A percentile compares a stretch with the other conserved stretches of the same genome.
phyloP scores from a whole-genome alignment of 2,797 vertebrate species.

The Nyctibius grandis region DNA sequence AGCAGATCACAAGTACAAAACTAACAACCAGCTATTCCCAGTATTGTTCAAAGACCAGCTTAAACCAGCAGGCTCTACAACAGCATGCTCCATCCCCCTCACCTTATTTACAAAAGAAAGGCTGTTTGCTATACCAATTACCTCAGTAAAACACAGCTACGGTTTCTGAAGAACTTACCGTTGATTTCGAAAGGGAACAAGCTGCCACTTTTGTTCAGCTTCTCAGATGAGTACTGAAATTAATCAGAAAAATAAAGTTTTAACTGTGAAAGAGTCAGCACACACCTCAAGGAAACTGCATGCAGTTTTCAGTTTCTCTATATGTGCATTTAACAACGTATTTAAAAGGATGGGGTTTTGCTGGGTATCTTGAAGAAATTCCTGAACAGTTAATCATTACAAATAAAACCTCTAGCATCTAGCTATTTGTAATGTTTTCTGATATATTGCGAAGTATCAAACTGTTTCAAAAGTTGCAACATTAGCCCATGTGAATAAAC shows the following conservation, averaged over 20 bases:
- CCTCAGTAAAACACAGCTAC: conserved; percentile 33
- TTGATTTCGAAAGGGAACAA: conserved; percentile 73
- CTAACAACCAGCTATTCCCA: conserved; percentile 65
- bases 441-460: neutral
- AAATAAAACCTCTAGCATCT: neutral
- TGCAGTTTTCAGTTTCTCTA: neutral
- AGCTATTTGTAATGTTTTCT: neutral
- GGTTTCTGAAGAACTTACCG: conserved; percentile 70
- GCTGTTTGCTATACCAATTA: conserved; percentile 61
- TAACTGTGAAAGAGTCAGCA: conserved; percentile 29
- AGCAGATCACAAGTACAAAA: conserved; percentile 69
- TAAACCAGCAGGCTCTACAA: conserved; percentile 64
- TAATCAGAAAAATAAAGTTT: conserved; percentile 57
- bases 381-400: neutral
- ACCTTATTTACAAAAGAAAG: conserved; percentile 73
- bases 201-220: conserved; percentile 69
- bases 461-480: neutral
- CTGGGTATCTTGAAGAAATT: neutral
- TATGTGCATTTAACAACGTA: neutral
- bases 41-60: conserved; percentile 65
- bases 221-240: conserved; percentile 76
- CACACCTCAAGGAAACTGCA: neutral
- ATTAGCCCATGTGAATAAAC: neutral
- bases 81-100: conserved; percentile 43
- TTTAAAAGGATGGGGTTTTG: neutral